Percentiles rank a stretch among this genome's conserved stretches.
Evolutionary conservation across 1,140 invertebrate genomes (phyloP).

Genomic region (Musca vetustissima): DNA sequence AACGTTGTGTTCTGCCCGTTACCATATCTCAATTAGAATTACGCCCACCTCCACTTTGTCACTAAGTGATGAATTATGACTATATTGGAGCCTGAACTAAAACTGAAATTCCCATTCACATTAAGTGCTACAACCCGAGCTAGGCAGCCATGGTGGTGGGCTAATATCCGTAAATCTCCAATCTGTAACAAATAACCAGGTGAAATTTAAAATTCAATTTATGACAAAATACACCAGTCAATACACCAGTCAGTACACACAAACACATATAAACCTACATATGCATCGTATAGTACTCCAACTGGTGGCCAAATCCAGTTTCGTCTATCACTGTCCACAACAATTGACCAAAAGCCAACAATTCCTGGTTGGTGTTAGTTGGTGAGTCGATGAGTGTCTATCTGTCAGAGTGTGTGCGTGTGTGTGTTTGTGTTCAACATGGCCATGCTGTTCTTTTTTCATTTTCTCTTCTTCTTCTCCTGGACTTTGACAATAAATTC

Average conservation of each 20-base stretch:
- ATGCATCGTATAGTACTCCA: background rate
- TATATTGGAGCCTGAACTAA: too few species aligned
- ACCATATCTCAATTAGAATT: too few species aligned
- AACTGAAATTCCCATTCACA: too few species aligned
- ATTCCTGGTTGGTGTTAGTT: background rate
- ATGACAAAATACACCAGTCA: constrained; percentile 18
- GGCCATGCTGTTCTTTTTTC: background rate
- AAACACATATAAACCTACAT: background rate
- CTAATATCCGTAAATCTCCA: too few species aligned
- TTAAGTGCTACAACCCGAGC: too few species aligned
- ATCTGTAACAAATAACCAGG: background rate
- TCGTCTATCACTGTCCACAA: background rate
- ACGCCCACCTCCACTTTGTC: too few species aligned
- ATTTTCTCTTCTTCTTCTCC: background rate
- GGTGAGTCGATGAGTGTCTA: too few species aligned
- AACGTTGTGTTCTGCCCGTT: too few species aligned
- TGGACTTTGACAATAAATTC: constrained; percentile 7
- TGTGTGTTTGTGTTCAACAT: background rate
- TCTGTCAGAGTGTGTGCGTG: background rate
- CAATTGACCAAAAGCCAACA: background rate
- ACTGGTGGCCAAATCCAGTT: background rate
- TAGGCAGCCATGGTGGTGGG: too few species aligned
- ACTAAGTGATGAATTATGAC: too few species aligned
- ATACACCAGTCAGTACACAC: background rate
- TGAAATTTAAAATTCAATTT: constrained; percentile 23